Percentiles rank a stretch among this genome's conserved stretches.
Conservation (phyloP, 1,140 invertebrate species). For the Catajapyx aquilonaris region DNA sequence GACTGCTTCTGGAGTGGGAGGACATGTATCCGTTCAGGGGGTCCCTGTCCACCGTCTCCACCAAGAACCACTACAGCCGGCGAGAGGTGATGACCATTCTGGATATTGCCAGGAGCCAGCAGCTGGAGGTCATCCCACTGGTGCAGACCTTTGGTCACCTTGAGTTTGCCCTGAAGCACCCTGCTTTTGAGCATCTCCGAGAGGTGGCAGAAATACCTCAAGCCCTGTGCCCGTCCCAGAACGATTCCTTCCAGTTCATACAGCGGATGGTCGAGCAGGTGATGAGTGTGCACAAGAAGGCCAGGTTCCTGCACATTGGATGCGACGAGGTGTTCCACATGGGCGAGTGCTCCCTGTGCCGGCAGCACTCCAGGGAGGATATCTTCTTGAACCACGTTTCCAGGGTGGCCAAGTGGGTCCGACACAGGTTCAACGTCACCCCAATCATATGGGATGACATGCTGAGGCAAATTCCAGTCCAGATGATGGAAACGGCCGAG, state of each 20-base stretch:
- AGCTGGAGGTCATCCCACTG: slow-evolving; percentile 34
- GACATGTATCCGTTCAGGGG: slow-evolving; percentile 90
- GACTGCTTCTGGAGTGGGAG: slow-evolving; percentile 84
- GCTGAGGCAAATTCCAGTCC: slow-evolving; percentile 22
- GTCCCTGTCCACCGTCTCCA: slow-evolving; percentile 34
- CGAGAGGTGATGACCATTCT: slow-evolving; percentile 42
- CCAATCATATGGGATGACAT: slow-evolving; percentile 39
- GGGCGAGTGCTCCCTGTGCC: slow-evolving; percentile 23
- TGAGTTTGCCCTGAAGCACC: slow-evolving; percentile 32
- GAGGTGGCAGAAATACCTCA: slow-evolving; percentile 27
- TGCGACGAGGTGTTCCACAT: slow-evolving; percentile 36
- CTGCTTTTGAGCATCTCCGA: slow-evolving; percentile 24
- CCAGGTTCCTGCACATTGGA: slow-evolving; percentile 31
- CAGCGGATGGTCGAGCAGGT: slow-evolving; percentile 64
- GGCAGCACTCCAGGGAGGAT: slow-evolving; percentile 15
- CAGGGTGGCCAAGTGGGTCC: slow-evolving; percentile 21
- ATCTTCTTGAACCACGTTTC: slow-evolving; percentile 21
- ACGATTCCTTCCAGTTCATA: slow-evolving; percentile 45
- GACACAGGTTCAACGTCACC: slow-evolving; percentile 20
- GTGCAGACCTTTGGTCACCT: slow-evolving; percentile 42
- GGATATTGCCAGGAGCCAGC: slow-evolving; percentile 33
- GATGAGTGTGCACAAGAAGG: slow-evolving; percentile 26
- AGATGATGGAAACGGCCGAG: slow-evolving; percentile 19
- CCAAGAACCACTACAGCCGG: slow-evolving; percentile 53
- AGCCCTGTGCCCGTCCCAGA: slow-evolving; percentile 33